These are phyloP conservation scores for Pan troglodytes DNA, from an alignment of 2,113 vertebrate genomes.

Conservation along the genomic window NHGRI_mPanTro3-v2.1_pri NC_072421.2:69311001-69311500, in stretches of 20 bases:
- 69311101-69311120: neutral
- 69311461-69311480: neutral
- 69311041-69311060: neutral
- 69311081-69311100: neutral
- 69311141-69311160: neutral
- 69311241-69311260: neutral
- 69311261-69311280: neutral
- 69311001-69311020: neutral
- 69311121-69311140: neutral
- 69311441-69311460: neutral
- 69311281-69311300: neutral
- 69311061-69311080: neutral
- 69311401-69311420: neutral
- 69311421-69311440: neutral
- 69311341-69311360: neutral
- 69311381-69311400: neutral
- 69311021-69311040: neutral
- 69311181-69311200: neutral
- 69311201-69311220: neutral
- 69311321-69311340: neutral
- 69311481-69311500: neutral
- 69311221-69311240: neutral
- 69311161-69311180: neutral
- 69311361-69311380: neutral
- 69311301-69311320: neutral